These are phyloP conservation scores for Andricus quercusramuli DNA, from an alignment of 2,888 invertebrate species.

Conservation along the genomic window DNA sequence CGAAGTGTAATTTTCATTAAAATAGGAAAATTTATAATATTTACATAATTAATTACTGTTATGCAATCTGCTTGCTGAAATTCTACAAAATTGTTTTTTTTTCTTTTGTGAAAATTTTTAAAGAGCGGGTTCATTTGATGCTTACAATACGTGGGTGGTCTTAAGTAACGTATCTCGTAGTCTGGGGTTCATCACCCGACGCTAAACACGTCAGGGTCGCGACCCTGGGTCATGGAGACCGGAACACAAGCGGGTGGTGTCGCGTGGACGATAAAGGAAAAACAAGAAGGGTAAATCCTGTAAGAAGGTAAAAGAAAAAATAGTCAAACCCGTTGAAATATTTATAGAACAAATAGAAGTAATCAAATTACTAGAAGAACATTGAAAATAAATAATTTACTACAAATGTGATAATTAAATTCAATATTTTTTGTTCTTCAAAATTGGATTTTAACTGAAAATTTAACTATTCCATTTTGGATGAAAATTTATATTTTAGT, in stretches of 20 bases:
- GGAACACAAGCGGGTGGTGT: constrained; percentile 39
- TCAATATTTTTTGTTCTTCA: too few species aligned
- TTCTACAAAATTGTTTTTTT: neutral
- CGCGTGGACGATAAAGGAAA: constrained; percentile 6
- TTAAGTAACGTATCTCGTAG: constrained; percentile 58
- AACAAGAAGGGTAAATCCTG: constrained; percentile 41
- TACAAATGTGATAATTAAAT: too few species aligned
- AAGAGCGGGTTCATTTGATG: constrained; percentile 15
- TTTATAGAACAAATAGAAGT: too few species aligned
- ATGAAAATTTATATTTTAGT: too few species aligned
- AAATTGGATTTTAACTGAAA: too few species aligned
- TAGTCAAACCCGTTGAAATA: neutral
- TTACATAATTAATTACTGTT: neutral
- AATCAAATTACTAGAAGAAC: too few species aligned
- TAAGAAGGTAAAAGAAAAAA: constrained; percentile 53
- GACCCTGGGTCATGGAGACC: constrained; percentile 54
- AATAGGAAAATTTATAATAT: too few species aligned
- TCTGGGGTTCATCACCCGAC: constrained; percentile 60
- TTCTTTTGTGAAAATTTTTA: neutral
- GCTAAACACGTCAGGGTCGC: constrained; percentile 58
- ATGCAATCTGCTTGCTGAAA: too few species aligned
- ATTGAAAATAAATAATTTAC: too few species aligned
- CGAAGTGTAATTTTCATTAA: too few species aligned
- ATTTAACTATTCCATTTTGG: too few species aligned
- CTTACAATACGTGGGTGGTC: constrained; percentile 55